Percentiles rank a stretch among this genome's conserved stretches.
Evolutionary conservation across 2,797 vertebrate species (phyloP).

Genomic region (Odontamblyopus rebecca): DNA sequence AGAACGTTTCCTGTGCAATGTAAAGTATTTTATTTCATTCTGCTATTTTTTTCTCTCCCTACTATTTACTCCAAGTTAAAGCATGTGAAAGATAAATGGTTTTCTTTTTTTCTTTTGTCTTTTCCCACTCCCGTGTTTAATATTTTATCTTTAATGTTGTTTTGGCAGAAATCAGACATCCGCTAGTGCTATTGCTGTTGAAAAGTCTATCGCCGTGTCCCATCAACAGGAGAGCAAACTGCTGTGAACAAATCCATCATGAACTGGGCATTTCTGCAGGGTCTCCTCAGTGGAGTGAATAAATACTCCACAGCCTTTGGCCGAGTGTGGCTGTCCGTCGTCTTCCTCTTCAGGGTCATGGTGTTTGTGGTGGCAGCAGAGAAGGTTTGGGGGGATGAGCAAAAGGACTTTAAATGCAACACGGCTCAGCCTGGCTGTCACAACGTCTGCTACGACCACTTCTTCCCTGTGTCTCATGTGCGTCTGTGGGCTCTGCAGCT

Average conservation of each 20-base stretch:
- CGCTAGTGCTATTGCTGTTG: slow-evolving; percentile 21
- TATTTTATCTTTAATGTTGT: neutral
- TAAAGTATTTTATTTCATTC: neutral
- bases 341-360: slow-evolving; percentile 93
- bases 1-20: neutral
- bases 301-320: slow-evolving; percentile 94
- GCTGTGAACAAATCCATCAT: slow-evolving; percentile 68
- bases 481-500: slow-evolving; percentile 98
- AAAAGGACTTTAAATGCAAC: slow-evolving; percentile 95
- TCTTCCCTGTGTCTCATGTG: slow-evolving; percentile 93
- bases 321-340: slow-evolving; percentile 92
- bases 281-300: slow-evolving; percentile 90
- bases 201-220: slow-evolving; percentile 38
- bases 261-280: slow-evolving; percentile 93
- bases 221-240: slow-evolving; percentile 45
- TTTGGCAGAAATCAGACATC: slow-evolving; percentile 4
- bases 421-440: slow-evolving; percentile 91
- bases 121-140: neutral
- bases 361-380: slow-evolving; percentile 93
- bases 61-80: neutral
- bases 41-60: too few species aligned
- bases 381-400: slow-evolving; percentile 93
- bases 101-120: too few species aligned
- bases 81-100: too few species aligned
- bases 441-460: slow-evolving; percentile 92